These are phyloP conservation scores for Ochropacha duplaris DNA, from an alignment of 2,888 invertebrate genomes.

Conservation along the genomic window DNA sequence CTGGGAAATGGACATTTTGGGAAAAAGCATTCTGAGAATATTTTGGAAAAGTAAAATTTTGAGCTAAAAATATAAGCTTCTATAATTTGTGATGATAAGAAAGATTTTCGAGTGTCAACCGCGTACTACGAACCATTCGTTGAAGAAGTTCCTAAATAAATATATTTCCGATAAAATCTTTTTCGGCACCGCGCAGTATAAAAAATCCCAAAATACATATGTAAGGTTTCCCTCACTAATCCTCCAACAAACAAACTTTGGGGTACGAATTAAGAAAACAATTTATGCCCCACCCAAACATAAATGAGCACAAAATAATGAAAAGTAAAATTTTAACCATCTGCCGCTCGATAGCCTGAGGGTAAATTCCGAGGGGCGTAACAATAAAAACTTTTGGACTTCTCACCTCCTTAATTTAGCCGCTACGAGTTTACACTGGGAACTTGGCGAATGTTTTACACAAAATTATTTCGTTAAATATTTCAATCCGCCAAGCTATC, in stretches of 20 bases:
- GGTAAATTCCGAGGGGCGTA: conserved; percentile 46
- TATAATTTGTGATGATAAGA: no score
- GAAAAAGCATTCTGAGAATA: no score
- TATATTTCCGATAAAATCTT: no score
- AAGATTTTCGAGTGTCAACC: no score
- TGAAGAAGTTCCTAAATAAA: no score
- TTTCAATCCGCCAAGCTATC: conserved; percentile 17
- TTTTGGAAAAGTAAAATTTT: no score
- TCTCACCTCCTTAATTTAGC: conserved; percentile 58
- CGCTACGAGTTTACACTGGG: conserved; percentile 4
- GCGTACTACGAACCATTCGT: no score
- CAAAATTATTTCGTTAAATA: conserved; percentile 37
- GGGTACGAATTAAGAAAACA: conserved; percentile 17
- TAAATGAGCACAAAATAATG: conserved; percentile 35
- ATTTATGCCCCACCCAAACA: conserved; percentile 27
- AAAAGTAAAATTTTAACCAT: conserved; percentile 53
- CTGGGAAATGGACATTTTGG: no score
- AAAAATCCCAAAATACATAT: not conserved
- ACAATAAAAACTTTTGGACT: conserved; percentile 62
- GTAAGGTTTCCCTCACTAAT: not conserved
- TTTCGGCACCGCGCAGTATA: no score
- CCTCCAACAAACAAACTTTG: not conserved
- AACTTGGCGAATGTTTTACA: conserved; percentile 28
- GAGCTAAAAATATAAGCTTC: no score
- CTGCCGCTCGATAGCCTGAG: conserved; percentile 32